Percentiles rank a stretch among this genome's conserved stretches.
Evolutionary conservation across 1,140 invertebrate species (phyloP).

Genomic region (Musca vetustissima): DNA sequence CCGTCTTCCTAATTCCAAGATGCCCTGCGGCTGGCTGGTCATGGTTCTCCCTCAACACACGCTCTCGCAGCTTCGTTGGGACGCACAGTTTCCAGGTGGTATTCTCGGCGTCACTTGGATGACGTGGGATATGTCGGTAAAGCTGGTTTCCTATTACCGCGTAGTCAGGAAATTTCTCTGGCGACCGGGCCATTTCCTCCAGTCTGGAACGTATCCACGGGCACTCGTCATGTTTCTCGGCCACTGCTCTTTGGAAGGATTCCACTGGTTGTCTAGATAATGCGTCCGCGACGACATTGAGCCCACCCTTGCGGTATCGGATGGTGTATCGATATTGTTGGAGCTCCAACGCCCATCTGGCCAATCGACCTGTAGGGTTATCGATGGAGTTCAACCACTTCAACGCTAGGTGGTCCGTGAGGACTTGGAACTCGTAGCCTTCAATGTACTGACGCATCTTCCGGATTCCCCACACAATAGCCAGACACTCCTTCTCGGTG

Average conservation of each 20-base stretch:
- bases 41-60: not conserved
- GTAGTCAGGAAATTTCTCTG: not conserved
- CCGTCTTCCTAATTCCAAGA: not conserved
- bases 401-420: constrained; percentile 36
- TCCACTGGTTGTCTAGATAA: constrained; percentile 32
- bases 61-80: not conserved
- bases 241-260: not conserved
- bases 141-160: not conserved
- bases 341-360: constrained; percentile 32
- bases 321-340: constrained; percentile 34
- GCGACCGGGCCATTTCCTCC: too few species aligned
- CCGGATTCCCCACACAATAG: constrained; percentile 43
- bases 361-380: constrained; percentile 34
- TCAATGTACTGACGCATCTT: constrained; percentile 24
- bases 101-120: not conserved
- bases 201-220: not conserved
- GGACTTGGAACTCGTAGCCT: constrained; percentile 20
- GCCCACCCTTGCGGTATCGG: constrained; percentile 33
- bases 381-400: constrained; percentile 51
- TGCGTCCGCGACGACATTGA: constrained; percentile 38
- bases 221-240: not conserved
- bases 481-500: constrained; percentile 58
- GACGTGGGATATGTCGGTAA: not conserved
- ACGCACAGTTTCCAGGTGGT: not conserved
- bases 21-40: not conserved